phyloP scores from a whole-genome alignment of 2,113 vertebrate genomes.

The Falcunculus frontatus region DNA sequence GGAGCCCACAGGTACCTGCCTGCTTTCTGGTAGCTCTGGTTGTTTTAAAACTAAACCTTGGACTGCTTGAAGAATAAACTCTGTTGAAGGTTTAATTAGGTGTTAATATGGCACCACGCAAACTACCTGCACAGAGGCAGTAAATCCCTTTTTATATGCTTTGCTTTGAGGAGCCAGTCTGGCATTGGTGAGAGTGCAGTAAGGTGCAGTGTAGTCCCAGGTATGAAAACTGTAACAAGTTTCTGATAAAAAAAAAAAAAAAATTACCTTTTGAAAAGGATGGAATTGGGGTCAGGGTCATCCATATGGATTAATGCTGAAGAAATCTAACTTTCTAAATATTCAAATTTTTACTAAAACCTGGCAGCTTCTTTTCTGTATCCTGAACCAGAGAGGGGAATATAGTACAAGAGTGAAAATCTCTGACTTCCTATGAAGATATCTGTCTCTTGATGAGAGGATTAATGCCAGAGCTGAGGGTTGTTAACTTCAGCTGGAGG shows the following conservation, averaged over 20 bases:
- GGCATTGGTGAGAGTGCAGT: not conserved
- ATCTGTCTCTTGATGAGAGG: not conserved
- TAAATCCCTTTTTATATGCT: not conserved
- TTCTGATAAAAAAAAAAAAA: not conserved
- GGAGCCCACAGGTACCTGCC: not conserved
- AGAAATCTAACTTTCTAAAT: not conserved
- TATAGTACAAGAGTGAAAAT: not conserved
- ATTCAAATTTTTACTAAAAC: not conserved
- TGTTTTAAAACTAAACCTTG: not conserved
- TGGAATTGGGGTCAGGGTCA: not conserved
- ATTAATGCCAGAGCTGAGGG: not conserved
- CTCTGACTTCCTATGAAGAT: not conserved
- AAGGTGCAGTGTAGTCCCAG: not conserved
- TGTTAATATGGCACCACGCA: not conserved
- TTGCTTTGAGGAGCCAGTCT: not conserved
- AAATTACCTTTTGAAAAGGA: not conserved
- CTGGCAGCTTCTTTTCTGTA: not conserved
- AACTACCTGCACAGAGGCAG: not conserved
- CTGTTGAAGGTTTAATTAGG: not conserved
- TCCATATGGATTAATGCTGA: not conserved
- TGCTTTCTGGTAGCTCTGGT: not conserved
- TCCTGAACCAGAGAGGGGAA: not conserved
- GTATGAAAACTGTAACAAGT: not conserved
- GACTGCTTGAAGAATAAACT: not conserved
- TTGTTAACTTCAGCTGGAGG: not conserved